Evolutionary conservation across 2,888 invertebrate genomes (phyloP), one percentile per base, ranked within the genome.

Genomic region (Polydrusus cervinus): DNA sequence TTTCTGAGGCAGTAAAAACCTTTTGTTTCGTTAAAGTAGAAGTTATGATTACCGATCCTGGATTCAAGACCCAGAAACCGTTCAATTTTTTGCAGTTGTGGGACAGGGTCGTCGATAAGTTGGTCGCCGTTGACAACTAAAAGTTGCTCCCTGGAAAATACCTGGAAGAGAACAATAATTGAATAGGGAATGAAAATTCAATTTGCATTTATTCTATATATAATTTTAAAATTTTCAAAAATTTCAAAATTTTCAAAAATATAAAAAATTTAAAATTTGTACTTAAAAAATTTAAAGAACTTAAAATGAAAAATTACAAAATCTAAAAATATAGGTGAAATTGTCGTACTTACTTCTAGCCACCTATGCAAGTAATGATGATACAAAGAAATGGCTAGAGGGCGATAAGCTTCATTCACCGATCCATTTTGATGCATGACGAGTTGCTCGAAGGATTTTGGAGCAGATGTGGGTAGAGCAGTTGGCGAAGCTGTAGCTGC

Each of bases 21-120:
- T 87, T 98, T 97, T 14, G 97, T 97, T 88, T 94, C 94, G 89
- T 99, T 98, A 89, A 97, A 99, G 88, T 97, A 97, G 88, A 99
- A 96, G 88, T 97, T 96, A 86, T 95, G 94, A 82, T 93, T 91
- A 69, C 93, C 93, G 79, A 96, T 93, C 64, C 90, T 88, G 78
- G 90, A 89, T 73, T 90, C 89, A 78, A 96, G 87, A 78, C 94
- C 94, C 49, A 98, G 91, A 86, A 98, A 98, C 75, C 91, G 90
- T 87, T 98, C 97, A 81, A 97, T 95, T 81, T 93, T 92, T 81
- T 94, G 92, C 64, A 98, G 88, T 87, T 97, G 96, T 0, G 94
- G 93, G 66, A 96, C 93, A 0, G 97, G 97, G 85, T 97, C 95
- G 83, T 94, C 94, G 82, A 97, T 95, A 76, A 98, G 91, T 79